Base-by-base conservation (phyloP, 2,113 vertebrate species). In the Oceanodroma tethys region DNA sequence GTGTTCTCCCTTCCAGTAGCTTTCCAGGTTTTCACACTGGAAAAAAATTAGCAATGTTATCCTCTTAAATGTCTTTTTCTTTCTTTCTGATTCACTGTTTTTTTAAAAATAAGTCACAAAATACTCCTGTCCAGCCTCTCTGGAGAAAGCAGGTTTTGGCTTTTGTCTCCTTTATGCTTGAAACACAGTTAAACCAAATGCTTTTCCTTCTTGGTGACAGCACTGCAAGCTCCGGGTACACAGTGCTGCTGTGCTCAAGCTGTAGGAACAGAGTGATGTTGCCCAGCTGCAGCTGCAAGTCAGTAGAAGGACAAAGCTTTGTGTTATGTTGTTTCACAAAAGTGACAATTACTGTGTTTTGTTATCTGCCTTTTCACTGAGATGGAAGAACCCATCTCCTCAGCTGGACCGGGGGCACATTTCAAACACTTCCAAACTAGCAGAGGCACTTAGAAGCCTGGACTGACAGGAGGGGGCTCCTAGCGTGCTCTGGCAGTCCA, bases 281-380 rank as follows among this genome's bases (percentile, higher is more conserved):
- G 86, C 89, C 90, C 95, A 93, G 96, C 96, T 97, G 96, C 97
- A 98, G 97, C 96, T 98, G 97, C 90, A 67, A 52, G 73, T 50
- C 94, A 88, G 93, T 12, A 88, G 84, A 63, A 93, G 78, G 94
- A 98, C 97, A 98, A 98, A 98, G 97, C 96, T 86, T 48, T 75
- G 96, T 47, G 86, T 97, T 97, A 95, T 97, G 68, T 90, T 79
- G 74, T 84, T 73, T 85, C 93, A 95, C 63, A 91, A 83, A 94
- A 96, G 86, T 68, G 78, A 87, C 93, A 83, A 74, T 80, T 86
- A 84, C 94, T 96, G 89, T 95, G 91, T 96, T 92, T 96, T 97
- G 93, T 97, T 97, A 80, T 93, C 81, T 86, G 92, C 65, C 55
- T 81, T 83, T 81, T 93, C 25, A 12, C 47, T 34, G 92, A 68